Conservation (phyloP, 2,888 invertebrate genomes). For the Athalia cordata region DNA sequence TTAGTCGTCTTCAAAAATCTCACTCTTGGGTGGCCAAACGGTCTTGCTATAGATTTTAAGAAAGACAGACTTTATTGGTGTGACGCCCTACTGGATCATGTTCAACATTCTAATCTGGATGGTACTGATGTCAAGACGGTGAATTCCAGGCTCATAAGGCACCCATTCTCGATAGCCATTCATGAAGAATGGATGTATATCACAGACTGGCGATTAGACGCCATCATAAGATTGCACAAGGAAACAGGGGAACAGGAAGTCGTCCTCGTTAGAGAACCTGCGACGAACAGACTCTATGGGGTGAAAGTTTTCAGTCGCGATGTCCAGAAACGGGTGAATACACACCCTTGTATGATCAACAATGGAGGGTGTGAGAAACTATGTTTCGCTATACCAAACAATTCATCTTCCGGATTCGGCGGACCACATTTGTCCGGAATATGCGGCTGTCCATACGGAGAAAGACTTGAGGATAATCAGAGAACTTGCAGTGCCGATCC, state of each 20-base stretch:
- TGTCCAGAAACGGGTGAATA: constrained; percentile 81
- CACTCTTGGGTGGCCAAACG: constrained; percentile 98
- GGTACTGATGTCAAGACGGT: constrained; percentile 94
- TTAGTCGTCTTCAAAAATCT: constrained; percentile 91
- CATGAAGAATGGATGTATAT: constrained; percentile 95
- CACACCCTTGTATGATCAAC: constrained; percentile 88
- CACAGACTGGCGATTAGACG: constrained; percentile 97
- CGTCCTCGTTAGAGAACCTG: constrained; percentile 90
- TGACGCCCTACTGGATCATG: constrained; percentile 96
- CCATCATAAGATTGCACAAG: constrained; percentile 93
- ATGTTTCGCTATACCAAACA: constrained; percentile 91
- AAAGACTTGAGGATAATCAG: constrained; percentile 82
- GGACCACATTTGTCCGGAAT: constrained; percentile 77
- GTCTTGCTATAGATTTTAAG: constrained; percentile 93
- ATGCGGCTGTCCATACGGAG: constrained; percentile 96
- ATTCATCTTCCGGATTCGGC: constrained; percentile 65
- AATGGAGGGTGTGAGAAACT: constrained; percentile 96
- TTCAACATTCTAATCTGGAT: constrained; percentile 93
- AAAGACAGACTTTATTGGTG: constrained; percentile 96
- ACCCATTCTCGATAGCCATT: constrained; percentile 95
- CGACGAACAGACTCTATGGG: constrained; percentile 92
- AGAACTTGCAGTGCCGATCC: constrained; percentile 86
- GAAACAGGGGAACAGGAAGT: constrained; percentile 91
- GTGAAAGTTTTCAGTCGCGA: constrained; percentile 90
- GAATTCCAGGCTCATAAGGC: constrained; percentile 88